These are phyloP conservation scores for Thryonomys swinderianus DNA, from an alignment of 2,113 vertebrate genomes.

Conservation along the genomic window DNA sequence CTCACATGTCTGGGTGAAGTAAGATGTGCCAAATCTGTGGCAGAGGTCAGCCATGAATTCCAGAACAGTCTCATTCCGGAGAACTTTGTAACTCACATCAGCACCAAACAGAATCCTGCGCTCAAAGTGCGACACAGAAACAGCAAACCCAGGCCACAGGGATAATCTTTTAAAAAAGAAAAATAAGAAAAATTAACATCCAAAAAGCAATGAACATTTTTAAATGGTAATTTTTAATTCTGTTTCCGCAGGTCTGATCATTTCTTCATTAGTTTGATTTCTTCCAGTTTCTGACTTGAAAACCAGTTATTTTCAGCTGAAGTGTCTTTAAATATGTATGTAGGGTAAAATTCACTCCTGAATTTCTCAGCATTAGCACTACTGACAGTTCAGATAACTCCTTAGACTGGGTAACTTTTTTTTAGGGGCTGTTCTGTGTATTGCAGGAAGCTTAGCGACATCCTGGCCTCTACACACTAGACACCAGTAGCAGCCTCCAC, in stretches of 20 bases:
- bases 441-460: not conserved
- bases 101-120: conserved; percentile 76
- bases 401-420: not conserved
- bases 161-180: conserved; percentile 75
- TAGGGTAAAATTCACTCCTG: not conserved
- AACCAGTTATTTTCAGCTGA: not conserved
- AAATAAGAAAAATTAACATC: not conserved
- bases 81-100: conserved; percentile 84
- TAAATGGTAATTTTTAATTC: not conserved
- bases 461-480: not conserved
- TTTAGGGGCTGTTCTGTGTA: not conserved
- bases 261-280: conserved; percentile 32
- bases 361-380: not conserved
- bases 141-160: conserved; percentile 85
- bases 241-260: not conserved
- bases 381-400: not conserved
- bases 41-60: conserved; percentile 82
- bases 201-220: not conserved
- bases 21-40: not conserved
- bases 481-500: not conserved
- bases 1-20: conserved; percentile 78
- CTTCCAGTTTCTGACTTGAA: not conserved
- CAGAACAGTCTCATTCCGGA: conserved; percentile 84
- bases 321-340: not conserved
- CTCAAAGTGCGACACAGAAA: conserved; percentile 82